Conservation (phyloP, 2,113 vertebrate genomes). For the Channa maculata region DNA sequence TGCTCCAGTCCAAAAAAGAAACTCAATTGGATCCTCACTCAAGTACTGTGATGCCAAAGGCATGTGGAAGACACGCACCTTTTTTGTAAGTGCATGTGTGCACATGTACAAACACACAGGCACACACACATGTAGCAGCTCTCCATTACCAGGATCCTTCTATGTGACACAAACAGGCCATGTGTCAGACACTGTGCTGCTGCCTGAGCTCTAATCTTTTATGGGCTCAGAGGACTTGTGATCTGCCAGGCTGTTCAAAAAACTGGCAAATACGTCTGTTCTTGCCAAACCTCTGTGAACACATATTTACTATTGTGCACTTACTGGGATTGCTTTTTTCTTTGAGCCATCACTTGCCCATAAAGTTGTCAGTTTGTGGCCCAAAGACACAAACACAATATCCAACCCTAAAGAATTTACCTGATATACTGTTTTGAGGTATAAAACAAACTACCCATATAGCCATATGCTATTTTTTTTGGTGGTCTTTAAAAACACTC, state of each 20-base stretch:
- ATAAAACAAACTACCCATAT: neutral
- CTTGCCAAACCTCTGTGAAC: neutral
- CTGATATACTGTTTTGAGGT: neutral
- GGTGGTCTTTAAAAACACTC: conserved; percentile 2
- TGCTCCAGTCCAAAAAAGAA: conserved; percentile 3
- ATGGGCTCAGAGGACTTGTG: conserved; percentile 16
- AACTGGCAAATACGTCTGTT: neutral
- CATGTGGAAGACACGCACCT: neutral
- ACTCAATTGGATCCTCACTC: conserved; percentile 8
- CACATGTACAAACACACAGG: neutral
- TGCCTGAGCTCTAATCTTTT: conserved; percentile 42
- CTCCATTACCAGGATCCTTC: conserved; percentile 6
- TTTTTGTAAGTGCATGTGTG: neutral
- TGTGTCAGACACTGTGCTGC: conserved; percentile 38
- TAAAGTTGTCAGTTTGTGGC: neutral
- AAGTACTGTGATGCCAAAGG: conserved; percentile 14
- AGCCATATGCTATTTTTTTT: too few relatives aligned
- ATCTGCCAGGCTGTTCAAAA: conserved; percentile 34
- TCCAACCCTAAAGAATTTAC: neutral
- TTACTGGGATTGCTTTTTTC: neutral
- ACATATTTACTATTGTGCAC: neutral
- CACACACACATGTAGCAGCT: conserved; percentile 2
- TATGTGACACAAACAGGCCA: conserved; percentile 25
- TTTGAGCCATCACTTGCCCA: neutral
- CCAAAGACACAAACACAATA: neutral